Percentiles rank a stretch among this genome's conserved stretches.
These are phyloP conservation scores for Calyptomena viridis DNA, from an alignment of 2,113 vertebrate genomes.

Conservation along the genomic window DNA sequence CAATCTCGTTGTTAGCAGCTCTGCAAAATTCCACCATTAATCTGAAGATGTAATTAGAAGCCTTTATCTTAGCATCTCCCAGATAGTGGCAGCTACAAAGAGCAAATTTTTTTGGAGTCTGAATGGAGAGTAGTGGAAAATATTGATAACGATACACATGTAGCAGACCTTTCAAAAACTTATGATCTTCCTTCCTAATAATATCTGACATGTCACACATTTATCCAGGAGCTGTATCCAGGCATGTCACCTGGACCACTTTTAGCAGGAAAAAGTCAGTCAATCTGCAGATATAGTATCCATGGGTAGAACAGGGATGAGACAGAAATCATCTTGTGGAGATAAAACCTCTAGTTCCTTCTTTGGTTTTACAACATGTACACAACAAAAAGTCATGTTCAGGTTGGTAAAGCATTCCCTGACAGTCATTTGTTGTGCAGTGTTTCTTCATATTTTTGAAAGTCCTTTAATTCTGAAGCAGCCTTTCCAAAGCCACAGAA, in stretches of 20 bases:
- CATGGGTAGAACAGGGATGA: background rate
- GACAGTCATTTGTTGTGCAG: background rate
- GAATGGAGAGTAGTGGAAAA: background rate
- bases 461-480: background rate
- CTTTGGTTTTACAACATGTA: background rate
- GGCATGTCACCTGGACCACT: background rate
- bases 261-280: background rate
- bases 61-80: background rate
- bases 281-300: background rate
- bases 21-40: background rate
- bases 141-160: background rate
- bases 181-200: background rate
- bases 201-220: background rate
- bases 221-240: background rate
- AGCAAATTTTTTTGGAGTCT: background rate
- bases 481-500: background rate
- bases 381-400: background rate
- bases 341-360: background rate
- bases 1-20: background rate
- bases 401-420: background rate
- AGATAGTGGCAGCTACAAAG: background rate
- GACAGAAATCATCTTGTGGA: background rate
- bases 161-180: background rate
- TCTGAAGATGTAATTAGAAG: background rate
- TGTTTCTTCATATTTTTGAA: background rate